Evolutionary conservation across 2,113 vertebrate genomes (phyloP).

Genomic region (Eublepharis macularius): DNA sequence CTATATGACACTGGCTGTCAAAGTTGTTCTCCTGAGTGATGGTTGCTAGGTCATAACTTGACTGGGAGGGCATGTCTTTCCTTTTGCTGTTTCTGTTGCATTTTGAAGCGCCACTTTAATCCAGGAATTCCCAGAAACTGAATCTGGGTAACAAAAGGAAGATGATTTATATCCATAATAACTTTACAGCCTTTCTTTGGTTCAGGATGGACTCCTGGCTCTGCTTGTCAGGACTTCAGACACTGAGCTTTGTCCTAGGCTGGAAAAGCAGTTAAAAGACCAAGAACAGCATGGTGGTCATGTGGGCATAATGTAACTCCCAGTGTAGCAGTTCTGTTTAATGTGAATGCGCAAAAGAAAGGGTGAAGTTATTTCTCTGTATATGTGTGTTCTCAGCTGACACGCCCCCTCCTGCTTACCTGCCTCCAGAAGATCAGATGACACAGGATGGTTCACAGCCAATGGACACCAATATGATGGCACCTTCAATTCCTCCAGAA

Average conservation of each 20-base stretch:
- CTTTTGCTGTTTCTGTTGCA: neutral
- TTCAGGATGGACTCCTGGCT: neutral
- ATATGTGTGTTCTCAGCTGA: conserved; percentile 76
- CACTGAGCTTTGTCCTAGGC: too few species aligned
- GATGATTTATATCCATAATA: neutral
- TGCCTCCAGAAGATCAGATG: conserved; percentile 96
- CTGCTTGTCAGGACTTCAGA: neutral
- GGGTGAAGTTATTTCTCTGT: conserved; percentile 9
- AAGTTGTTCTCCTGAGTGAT: neutral
- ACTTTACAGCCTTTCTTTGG: neutral
- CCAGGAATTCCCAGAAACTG: neutral
- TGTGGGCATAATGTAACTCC: conserved; percentile 46
- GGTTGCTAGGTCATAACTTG: neutral
- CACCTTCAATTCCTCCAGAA: conserved; percentile 83
- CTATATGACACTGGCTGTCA: too few species aligned
- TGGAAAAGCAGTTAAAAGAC: too few species aligned
- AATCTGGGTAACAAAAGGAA: neutral
- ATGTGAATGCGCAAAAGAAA: conserved; percentile 27
- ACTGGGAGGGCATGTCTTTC: neutral
- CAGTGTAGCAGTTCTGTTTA: conserved; percentile 42
- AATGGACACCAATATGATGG: conserved; percentile 97
- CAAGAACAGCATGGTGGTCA: conserved; percentile 4
- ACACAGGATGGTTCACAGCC: conserved; percentile 95
- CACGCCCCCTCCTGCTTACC: conserved; percentile 95
- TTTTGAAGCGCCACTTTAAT: neutral